These are phyloP conservation scores for Aphelocoma coerulescens DNA, from an alignment of 2,113 vertebrate species.

Conservation along the genomic window DNA sequence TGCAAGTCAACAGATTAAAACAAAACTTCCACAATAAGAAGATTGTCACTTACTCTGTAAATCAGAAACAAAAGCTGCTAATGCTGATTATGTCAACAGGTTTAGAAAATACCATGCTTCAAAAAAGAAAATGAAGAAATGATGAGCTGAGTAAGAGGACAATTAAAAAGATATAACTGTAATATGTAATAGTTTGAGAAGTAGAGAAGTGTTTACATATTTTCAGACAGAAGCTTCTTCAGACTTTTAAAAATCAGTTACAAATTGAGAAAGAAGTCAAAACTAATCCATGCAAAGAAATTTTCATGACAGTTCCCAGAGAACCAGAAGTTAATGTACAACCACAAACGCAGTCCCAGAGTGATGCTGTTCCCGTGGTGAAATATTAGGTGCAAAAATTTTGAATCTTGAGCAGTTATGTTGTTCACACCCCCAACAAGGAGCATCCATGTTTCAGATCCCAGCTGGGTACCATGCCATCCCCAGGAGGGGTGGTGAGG, in stretches of 20 bases:
- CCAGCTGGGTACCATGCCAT: neutral
- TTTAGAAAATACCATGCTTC: neutral
- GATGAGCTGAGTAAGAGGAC: neutral
- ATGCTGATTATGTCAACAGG: neutral
- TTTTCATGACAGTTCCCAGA: neutral
- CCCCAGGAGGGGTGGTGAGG: fast-evolving
- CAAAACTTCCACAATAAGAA: neutral
- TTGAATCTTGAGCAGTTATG: neutral
- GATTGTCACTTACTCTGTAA: neutral
- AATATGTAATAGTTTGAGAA: neutral
- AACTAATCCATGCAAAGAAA: neutral
- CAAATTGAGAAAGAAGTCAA: neutral
- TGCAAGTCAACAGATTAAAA: neutral
- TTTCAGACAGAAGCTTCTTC: neutral
- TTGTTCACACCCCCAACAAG: fast-evolving
- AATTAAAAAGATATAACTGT: neutral
- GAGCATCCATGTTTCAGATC: neutral
- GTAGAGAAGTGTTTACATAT: neutral
- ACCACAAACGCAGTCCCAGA: fast-evolving
- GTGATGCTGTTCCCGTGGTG: neutral
- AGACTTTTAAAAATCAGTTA: neutral
- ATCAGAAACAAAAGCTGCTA: neutral
- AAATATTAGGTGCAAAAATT: neutral
- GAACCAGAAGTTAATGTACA: neutral
- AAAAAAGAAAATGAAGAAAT: neutral